A percentile compares a stretch with the other conserved stretches of the same genome.
phyloP scores from a whole-genome alignment of 2,113 vertebrate species.

The Tautogolabrus adspersus region DNA sequence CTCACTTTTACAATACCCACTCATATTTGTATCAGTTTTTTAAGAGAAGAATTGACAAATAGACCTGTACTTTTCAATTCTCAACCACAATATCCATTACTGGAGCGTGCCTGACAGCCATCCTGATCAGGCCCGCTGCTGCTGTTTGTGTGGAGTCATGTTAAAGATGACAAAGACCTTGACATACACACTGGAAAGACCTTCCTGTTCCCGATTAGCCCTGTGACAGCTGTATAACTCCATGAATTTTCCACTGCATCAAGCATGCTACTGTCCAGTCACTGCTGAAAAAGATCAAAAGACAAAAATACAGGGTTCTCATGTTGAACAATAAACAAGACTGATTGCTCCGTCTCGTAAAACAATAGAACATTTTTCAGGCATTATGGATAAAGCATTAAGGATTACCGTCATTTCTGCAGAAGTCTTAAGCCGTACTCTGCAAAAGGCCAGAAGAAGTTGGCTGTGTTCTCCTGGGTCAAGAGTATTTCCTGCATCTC shows the following conservation, averaged over 20 bases:
- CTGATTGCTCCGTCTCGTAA: background rate
- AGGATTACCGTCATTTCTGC: slow-evolving; percentile 10
- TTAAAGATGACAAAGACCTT: slow-evolving; percentile 68
- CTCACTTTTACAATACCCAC: background rate
- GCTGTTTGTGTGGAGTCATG: slow-evolving; percentile 53
- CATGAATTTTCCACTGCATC: slow-evolving; percentile 34
- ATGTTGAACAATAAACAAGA: background rate
- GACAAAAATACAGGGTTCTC: background rate
- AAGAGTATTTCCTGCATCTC: slow-evolving; percentile 80
- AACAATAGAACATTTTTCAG: background rate
- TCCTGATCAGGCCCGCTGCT: slow-evolving; percentile 8
- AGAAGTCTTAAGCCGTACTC: background rate
- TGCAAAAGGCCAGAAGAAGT: slow-evolving; percentile 60
- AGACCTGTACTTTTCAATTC: slow-evolving; percentile 42
- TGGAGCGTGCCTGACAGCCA: slow-evolving; percentile 35
- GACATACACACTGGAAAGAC: slow-evolving; percentile 42
- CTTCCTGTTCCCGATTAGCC: slow-evolving; percentile 39
- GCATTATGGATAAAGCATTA: background rate
- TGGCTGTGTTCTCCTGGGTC: slow-evolving; percentile 69
- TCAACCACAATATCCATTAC: slow-evolving; percentile 53
- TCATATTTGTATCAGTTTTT: slow-evolving; percentile 20
- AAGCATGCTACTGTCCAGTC: slow-evolving; percentile 13
- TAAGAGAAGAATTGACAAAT: slow-evolving; percentile 39
- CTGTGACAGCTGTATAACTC: slow-evolving; percentile 29
- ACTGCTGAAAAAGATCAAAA: background rate